A percentile compares a stretch with the other conserved stretches of the same genome.
Conservation (phyloP, 1,140 invertebrate species). For the Bombus huntii region DNA sequence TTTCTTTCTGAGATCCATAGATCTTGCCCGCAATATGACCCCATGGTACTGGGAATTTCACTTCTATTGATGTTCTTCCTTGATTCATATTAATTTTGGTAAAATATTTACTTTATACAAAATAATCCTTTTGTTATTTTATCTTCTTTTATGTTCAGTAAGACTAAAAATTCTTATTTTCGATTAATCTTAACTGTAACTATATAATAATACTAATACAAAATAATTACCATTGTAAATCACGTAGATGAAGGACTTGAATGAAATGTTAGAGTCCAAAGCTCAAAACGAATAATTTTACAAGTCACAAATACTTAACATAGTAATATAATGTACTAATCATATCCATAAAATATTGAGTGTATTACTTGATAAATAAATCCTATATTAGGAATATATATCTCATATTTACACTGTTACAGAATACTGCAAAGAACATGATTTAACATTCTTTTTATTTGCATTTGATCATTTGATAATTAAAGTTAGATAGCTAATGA, state of each 20-base stretch:
- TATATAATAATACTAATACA: too few species aligned
- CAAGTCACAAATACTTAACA: not conserved
- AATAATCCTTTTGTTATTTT: not conserved
- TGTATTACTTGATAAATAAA: not conserved
- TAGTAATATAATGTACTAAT: too few species aligned
- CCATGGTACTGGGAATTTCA: slow-evolving; percentile 72
- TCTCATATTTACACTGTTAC: not conserved
- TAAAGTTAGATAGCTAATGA: not conserved
- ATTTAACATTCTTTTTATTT: too few species aligned
- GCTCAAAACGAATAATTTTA: not conserved
- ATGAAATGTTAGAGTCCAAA: too few species aligned
- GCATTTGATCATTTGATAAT: not conserved
- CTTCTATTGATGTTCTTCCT: slow-evolving; percentile 38
- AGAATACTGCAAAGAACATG: too few species aligned
- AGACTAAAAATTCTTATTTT: not conserved
- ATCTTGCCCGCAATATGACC: slow-evolving; percentile 84
- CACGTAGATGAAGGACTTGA: rapidly evolving
- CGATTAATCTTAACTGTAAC: not conserved
- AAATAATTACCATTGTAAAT: not conserved
- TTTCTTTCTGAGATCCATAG: slow-evolving; percentile 84
- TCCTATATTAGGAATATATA: not conserved
- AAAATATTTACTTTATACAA: not conserved
- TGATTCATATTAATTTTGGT: slow-evolving; percentile 8
- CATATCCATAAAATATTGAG: not conserved
- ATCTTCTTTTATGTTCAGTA: not conserved